Evolutionary conservation across 2,888 invertebrate genomes (phyloP), one percentile per base, ranked within the genome.

Genomic region (Resseliella maxima): DNA sequence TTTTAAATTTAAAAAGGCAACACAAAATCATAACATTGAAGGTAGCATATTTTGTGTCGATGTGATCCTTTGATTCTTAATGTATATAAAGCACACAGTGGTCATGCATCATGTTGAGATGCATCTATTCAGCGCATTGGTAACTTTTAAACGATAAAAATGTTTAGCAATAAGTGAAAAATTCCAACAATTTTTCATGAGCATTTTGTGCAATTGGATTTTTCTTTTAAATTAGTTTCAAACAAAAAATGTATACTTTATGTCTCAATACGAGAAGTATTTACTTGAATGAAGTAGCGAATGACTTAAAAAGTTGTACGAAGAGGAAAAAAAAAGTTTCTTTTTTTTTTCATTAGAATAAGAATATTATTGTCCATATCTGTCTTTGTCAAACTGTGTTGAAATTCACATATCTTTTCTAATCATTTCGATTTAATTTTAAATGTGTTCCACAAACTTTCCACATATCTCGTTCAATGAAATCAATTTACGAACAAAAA

Each of bases 301-400:
- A 31, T 72, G 31, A 72, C 35, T 72, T 72, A 15, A 72, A 72
- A 72, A 72, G 72, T 72, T 72, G 10, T 27, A 59, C 24, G 59
- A 5, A 27, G 12, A 59, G 5, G 15, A 59, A 31, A 72, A 35
- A n/a, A 72, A 72, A 12, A 31, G 0, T 31, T 31, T 31, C 72
- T 35, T 72, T 31, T 59, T 24, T 59, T 59, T 59, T 2, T 12
- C 5, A 24, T 12, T 72, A 72, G 72, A 72, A 12, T 72, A 72
- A 72, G 72, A 10, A 72, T 72, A 72, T 59, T n/a, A 72, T 72
- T 72, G 72, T 72, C 72, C 72, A 72, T 72, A 72, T 72, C 72
- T 72, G 72, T 72, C 31, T 31, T 72, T 72, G 31, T 72, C 72
- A 35, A 72, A 31, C 72, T 72, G 72, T 72, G 72, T 72, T 72